phyloP scores from a whole-genome alignment of 2,888 invertebrate genomes.

The Diaphora mendica region DNA sequence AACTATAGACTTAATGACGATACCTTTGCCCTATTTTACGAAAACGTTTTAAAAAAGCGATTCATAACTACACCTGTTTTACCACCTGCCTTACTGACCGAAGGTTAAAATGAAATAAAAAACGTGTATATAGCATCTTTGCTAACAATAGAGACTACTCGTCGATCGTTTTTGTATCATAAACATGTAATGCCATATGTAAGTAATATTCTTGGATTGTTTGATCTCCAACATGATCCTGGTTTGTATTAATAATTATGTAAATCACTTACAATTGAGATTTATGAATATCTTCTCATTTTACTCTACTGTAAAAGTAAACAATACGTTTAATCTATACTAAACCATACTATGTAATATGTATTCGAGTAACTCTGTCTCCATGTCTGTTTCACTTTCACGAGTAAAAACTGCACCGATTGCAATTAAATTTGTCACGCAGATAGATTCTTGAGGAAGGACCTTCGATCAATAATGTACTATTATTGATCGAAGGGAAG shows the following conservation, averaged over 20 bases:
- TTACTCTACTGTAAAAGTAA: too few species aligned
- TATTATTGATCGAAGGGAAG: too few species aligned
- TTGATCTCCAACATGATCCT: background rate
- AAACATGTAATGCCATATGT: constrained; percentile 42
- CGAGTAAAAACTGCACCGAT: too few species aligned
- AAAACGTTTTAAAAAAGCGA: constrained; percentile 60
- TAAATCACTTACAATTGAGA: background rate
- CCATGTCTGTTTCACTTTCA: too few species aligned
- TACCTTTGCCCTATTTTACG: constrained; percentile 66
- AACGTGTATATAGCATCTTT: constrained; percentile 59
- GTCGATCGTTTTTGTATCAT: constrained; percentile 46
- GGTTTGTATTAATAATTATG: background rate
- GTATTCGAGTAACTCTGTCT: too few species aligned
- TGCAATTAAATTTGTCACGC: too few species aligned
- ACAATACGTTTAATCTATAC: background rate
- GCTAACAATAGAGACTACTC: constrained; percentile 62
- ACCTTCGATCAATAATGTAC: too few species aligned
- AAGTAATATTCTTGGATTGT: background rate
- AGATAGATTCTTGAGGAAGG: too few species aligned
- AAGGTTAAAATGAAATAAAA: constrained; percentile 60
- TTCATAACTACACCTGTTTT: constrained; percentile 69
- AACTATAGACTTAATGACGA: constrained; percentile 74
- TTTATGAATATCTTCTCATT: background rate
- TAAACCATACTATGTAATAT: too few species aligned
- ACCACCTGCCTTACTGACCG: constrained; percentile 77